Conservation (phyloP, 2,113 vertebrate species). For the Papio anubis region DNA sequence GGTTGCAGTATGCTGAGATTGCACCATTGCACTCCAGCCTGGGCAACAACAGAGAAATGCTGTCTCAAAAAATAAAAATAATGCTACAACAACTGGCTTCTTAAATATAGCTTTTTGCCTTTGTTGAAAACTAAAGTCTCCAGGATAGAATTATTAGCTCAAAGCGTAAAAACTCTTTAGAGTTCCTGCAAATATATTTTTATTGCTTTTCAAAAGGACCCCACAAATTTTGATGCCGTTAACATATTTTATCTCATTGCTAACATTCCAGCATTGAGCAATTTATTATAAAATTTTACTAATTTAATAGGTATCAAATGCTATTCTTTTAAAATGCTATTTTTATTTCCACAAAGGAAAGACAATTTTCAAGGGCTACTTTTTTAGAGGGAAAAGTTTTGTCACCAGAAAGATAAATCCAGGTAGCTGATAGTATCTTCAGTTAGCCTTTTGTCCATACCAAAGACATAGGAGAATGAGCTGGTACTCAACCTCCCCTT, state of each 20-base stretch:
- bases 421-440: neutral
- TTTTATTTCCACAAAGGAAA: conserved; percentile 34
- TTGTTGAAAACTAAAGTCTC: neutral
- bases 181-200: neutral
- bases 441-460: neutral
- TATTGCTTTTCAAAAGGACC: neutral
- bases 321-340: neutral
- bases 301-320: neutral
- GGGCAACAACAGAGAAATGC: too few species aligned
- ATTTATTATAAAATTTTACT: neutral
- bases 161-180: neutral
- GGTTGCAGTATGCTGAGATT: too few species aligned
- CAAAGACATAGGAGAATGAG: neutral
- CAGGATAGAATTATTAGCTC: neutral
- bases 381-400: neutral
- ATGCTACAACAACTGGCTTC: neutral
- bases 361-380: neutral
- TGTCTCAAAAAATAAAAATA: neutral
- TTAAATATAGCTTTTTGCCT: neutral
- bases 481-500: neutral
- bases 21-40: too few species aligned
- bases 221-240: neutral
- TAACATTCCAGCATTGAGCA: neutral
- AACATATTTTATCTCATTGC: neutral
- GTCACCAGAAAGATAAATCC: neutral